phyloP scores from a whole-genome alignment of 2,797 vertebrate species.

The Crax fasciolata region DNA sequence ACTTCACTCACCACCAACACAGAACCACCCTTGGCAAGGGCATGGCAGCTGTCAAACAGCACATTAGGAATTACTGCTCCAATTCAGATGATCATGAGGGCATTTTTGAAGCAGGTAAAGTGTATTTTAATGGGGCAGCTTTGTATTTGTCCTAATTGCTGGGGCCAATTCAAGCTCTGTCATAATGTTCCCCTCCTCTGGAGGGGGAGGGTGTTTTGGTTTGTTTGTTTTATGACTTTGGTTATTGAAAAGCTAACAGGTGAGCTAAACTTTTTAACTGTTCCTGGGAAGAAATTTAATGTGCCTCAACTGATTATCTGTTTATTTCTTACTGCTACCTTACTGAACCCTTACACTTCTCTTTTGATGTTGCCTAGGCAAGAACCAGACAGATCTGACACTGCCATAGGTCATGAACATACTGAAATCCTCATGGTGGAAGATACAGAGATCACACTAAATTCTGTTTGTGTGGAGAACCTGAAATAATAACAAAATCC shows the following conservation, averaged over 20 bases:
- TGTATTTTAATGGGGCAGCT: not conserved
- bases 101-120: not conserved
- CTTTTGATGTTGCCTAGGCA: not conserved
- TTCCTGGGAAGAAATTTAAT: not conserved
- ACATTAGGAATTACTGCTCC: not conserved
- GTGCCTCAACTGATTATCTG: not conserved
- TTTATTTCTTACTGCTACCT: not conserved
- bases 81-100: rapidly evolving
- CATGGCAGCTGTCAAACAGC: not conserved
- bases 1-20: not conserved
- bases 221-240: not conserved
- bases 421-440: not conserved
- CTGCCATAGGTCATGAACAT: not conserved
- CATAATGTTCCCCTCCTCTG: not conserved
- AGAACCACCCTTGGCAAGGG: conserved; percentile 33
- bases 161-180: not conserved
- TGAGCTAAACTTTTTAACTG: not conserved
- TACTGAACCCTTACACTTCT: not conserved
- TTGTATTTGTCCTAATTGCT: not conserved
- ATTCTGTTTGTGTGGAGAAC: not conserved
- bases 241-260: not conserved
- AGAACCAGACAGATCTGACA: not conserved
- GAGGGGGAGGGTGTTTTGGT: not conserved
- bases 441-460: not conserved
- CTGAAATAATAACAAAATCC: not conserved